Evolutionary conservation across 2,888 invertebrate species (phyloP), one percentile per base, ranked within the genome.

Genomic region (Melangyna quadrimaculata): DNA sequence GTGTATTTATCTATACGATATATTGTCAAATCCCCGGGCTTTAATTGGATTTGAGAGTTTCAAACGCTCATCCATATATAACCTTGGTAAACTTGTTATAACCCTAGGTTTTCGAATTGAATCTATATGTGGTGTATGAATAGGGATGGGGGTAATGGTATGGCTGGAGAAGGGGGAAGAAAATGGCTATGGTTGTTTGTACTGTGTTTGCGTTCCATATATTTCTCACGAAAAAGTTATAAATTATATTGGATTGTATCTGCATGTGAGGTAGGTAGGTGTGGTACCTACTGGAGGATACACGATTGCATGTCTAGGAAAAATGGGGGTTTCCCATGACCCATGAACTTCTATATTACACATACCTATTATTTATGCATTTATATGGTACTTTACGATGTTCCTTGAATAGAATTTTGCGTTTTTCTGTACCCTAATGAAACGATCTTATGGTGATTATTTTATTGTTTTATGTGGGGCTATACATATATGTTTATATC

Each of bases 301-400:
- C 6, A 29, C 45, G 61, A 63, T 73, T 78, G 82, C 82, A 78
- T 83, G 82, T 78, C 70, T 72, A 43, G 59, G 59, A 22, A 73
- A 51, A 43, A 19, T n/a, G 19, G 53, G 35, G 57, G 19, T 69
- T 61, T 69, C 27, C 27, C 63, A 69, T 73, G 63, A 63, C 61
- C 73, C 53, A 40, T 83, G 78, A 78, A 78, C 78, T 78, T 83
- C 22, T 55, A 7, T 24, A 29, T 29, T n/a, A n/a, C n/a, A n/a
- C 19, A 10, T 17, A 35, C 3, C 3, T 43, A 29, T 45, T 45
- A 29, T 55, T 35, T 65, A 57, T 27, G 63, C 27, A 37, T 22
- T 29, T 45, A 37, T n/a, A 53, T 37, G 24, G 24, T 51, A 45
- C 10, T 2, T 51, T 9, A 24, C 24, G 24, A n/a, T 51, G 24